Percentiles rank a stretch among this genome's conserved stretches.
These are phyloP conservation scores for Pseudopodoces humilis DNA, from an alignment of 2,113 vertebrate genomes.

Conservation along the genomic window DNA sequence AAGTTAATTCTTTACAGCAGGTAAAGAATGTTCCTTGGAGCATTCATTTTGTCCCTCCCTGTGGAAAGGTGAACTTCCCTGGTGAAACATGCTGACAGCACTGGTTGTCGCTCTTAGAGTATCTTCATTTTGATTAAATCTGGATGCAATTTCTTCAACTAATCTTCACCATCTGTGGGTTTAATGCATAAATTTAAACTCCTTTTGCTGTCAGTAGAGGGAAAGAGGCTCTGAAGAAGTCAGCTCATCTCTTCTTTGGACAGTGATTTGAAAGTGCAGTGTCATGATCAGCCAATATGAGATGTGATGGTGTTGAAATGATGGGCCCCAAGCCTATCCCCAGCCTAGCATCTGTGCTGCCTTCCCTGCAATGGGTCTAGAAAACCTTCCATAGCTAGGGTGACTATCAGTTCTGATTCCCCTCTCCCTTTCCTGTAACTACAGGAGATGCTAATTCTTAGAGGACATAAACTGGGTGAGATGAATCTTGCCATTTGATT, in stretches of 20 bases:
- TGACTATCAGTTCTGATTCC: not conserved
- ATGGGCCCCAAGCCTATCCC: not conserved
- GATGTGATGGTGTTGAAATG: not conserved
- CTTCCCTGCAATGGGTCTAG: not conserved
- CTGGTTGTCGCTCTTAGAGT: not conserved
- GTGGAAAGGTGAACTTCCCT: not conserved
- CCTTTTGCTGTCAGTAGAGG: not conserved
- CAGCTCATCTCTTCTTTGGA: not conserved
- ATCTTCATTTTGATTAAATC: not conserved
- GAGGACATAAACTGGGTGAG: not conserved
- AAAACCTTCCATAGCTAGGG: not conserved
- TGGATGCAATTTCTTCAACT: not conserved
- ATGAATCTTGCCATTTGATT: not conserved
- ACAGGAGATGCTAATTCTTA: not conserved
- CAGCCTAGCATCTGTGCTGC: not conserved
- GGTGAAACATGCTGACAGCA: not conserved
- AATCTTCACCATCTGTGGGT: not conserved
- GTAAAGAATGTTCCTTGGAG: not conserved
- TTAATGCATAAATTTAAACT: not conserved
- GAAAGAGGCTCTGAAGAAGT: not conserved
- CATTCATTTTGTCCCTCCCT: not conserved
- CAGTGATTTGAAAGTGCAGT: not conserved
- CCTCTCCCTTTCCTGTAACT: not conserved
- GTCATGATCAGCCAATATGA: not conserved
- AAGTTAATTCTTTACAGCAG: not conserved